Conservation (phyloP, 2,888 invertebrate species). For the Athripsodes cinereus region DNA sequence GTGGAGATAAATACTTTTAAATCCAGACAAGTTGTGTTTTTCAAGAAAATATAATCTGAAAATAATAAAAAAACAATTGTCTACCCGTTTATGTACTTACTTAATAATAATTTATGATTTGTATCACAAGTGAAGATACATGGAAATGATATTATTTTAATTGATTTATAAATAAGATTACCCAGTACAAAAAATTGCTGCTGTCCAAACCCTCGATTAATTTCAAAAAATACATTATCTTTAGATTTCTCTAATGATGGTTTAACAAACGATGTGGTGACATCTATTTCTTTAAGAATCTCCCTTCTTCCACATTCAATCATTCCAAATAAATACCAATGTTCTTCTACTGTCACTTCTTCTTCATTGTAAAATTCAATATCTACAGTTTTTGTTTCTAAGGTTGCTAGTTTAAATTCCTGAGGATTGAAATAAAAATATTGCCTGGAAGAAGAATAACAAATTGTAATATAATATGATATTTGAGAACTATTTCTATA, state of each 20-base stretch:
- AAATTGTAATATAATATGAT: no score
- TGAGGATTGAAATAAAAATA: slow-evolving; percentile 8
- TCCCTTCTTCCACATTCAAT: slow-evolving; percentile 12
- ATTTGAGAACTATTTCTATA: no score
- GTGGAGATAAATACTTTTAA: slow-evolving; percentile 10
- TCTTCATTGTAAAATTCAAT: slow-evolving; percentile 9
- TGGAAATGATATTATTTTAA: no score
- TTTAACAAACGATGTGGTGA: slow-evolving; percentile 8
- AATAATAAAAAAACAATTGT: no score
- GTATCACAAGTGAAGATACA: no score
- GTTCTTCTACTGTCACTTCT: slow-evolving; percentile 5
- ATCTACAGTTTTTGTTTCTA: not conserved
- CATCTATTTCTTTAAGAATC: slow-evolving; percentile 8
- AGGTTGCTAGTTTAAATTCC: slow-evolving; percentile 5
- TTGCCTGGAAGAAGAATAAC: not conserved
- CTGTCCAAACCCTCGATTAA: slow-evolving; percentile 15
- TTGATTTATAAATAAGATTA: not conserved
- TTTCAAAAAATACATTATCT: slow-evolving; percentile 8
- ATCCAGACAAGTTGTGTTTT: slow-evolving; percentile 7
- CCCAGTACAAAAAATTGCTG: slow-evolving; percentile 15
- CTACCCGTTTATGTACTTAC: no score
- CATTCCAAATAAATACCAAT: slow-evolving; percentile 9
- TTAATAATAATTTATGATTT: no score
- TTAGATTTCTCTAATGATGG: slow-evolving; percentile 12
- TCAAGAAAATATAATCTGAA: slow-evolving; percentile 14